Conservation (phyloP, 2,797 vertebrate genomes). For the Sebastes melanostomus region DNA sequence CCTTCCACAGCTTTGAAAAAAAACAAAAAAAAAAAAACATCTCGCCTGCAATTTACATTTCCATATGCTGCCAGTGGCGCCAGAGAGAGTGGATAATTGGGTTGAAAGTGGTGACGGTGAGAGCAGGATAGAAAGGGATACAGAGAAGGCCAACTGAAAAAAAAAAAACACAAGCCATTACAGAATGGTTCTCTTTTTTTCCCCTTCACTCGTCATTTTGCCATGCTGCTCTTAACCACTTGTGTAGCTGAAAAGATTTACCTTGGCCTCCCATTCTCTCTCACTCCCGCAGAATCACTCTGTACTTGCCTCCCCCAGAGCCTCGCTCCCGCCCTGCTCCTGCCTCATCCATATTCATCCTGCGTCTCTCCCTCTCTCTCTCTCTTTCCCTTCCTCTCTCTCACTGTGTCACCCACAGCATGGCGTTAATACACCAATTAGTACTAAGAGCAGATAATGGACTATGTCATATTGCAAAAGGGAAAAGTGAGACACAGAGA, state of each 20-base stretch:
- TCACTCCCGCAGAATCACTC: slow-evolving; percentile 69
- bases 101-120: slow-evolving; percentile 83
- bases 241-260: slow-evolving; percentile 86
- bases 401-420: slow-evolving; percentile 83
- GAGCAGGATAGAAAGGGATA: slow-evolving; percentile 81
- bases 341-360: slow-evolving; percentile 78
- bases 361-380: slow-evolving; percentile 33
- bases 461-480: slow-evolving; percentile 84
- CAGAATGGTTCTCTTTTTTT: slow-evolving; percentile 72
- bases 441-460: slow-evolving; percentile 88
- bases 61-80: slow-evolving; percentile 85
- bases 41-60: slow-evolving; percentile 85
- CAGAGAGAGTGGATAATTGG: slow-evolving; percentile 87
- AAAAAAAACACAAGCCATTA: slow-evolving; percentile 78
- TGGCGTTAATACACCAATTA: slow-evolving; percentile 88
- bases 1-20: slow-evolving; percentile 75
- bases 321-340: slow-evolving; percentile 58
- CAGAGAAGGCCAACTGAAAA: slow-evolving; percentile 76
- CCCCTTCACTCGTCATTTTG: slow-evolving; percentile 80
- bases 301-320: slow-evolving; percentile 69
- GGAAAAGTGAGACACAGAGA: slow-evolving; percentile 68
- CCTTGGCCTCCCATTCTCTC: slow-evolving; percentile 82
- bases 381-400: slow-evolving; percentile 47
- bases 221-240: slow-evolving; percentile 85
- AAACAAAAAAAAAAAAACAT: slow-evolving; percentile 66